Evolutionary conservation across 1,140 invertebrate genomes (phyloP).

Genomic region (Araneus ventricosus): DNA sequence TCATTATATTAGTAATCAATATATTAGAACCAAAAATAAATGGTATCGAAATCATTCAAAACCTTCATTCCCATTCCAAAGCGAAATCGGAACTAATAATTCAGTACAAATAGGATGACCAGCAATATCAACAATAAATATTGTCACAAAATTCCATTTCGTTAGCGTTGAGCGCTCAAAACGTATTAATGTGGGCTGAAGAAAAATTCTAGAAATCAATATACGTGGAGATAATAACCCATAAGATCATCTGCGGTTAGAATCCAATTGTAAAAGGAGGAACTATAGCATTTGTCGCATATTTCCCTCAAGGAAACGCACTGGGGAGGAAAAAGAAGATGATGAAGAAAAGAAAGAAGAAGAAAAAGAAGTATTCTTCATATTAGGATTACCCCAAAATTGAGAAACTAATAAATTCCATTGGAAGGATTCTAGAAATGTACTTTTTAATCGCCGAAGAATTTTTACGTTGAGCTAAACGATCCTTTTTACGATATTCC

Average conservation of each 20-base stretch:
- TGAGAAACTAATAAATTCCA: constrained; percentile 45
- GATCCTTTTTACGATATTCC: constrained; percentile 28
- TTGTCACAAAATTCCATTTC: background rate
- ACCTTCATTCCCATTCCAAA: too few relatives aligned
- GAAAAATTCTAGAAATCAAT: background rate
- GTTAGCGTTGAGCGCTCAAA: background rate
- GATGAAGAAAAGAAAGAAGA: background rate
- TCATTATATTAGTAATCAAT: too few relatives aligned
- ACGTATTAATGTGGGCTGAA: background rate
- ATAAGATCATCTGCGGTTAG: background rate
- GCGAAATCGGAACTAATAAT: too few relatives aligned
- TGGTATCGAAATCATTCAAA: too few relatives aligned
- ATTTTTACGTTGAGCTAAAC: constrained; percentile 13
- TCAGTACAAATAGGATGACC: background rate
- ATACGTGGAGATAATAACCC: background rate
- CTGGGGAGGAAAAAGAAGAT: background rate
- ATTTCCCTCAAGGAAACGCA: background rate
- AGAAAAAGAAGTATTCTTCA: background rate
- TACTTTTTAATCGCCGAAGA: constrained; percentile 24
- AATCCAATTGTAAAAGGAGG: background rate
- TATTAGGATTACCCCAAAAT: constrained; percentile 31
- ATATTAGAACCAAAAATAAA: too few relatives aligned
- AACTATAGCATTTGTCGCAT: background rate
- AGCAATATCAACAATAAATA: background rate
- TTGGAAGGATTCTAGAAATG: background rate